These are phyloP conservation scores for Drosophila sproati DNA, from an alignment of 1,140 invertebrate species.

Conservation along the genomic window DNA sequence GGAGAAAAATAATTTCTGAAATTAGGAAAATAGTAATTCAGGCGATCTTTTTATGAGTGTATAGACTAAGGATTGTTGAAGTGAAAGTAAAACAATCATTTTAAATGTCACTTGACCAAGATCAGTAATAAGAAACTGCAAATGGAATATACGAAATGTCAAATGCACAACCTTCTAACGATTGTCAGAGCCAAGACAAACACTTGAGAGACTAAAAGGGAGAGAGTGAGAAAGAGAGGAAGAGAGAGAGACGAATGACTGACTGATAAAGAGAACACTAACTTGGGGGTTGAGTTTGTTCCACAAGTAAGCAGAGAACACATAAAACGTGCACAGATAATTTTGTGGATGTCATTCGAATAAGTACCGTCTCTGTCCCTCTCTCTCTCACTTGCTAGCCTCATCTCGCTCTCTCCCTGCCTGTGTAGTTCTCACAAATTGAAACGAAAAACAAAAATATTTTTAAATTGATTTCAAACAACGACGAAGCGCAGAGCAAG, in stretches of 20 bases:
- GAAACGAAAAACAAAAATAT: conserved; percentile 76
- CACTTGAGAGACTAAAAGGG: neutral
- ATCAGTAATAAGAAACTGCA: neutral
- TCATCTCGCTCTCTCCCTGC: conserved; percentile 16
- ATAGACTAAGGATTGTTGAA: too few relatives aligned
- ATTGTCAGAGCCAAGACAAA: neutral
- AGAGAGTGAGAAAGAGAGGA: neutral
- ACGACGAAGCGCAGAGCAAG: conserved; percentile 48
- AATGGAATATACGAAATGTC: neutral
- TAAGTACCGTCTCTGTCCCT: conserved; percentile 11
- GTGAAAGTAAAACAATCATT: too few relatives aligned
- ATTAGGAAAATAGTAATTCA: too few relatives aligned
- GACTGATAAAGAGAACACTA: conserved; percentile 13
- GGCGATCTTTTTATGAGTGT: too few relatives aligned
- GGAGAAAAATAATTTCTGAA: too few relatives aligned
- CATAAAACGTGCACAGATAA: conserved; percentile 2
- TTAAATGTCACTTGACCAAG: neutral
- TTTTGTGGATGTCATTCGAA: conserved; percentile 69
- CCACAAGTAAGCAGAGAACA: conserved; percentile 6
- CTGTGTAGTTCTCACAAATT: conserved; percentile 48
- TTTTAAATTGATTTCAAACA: conserved; percentile 82
- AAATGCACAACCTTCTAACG: neutral
- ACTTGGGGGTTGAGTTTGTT: conserved; percentile 24
- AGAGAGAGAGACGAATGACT: neutral
- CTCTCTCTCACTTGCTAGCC: neutral